Evolutionary conservation across 2,797 vertebrate species (phyloP), one percentile per base, ranked within the genome.

Genomic region (Clarias pachynema): DNA sequence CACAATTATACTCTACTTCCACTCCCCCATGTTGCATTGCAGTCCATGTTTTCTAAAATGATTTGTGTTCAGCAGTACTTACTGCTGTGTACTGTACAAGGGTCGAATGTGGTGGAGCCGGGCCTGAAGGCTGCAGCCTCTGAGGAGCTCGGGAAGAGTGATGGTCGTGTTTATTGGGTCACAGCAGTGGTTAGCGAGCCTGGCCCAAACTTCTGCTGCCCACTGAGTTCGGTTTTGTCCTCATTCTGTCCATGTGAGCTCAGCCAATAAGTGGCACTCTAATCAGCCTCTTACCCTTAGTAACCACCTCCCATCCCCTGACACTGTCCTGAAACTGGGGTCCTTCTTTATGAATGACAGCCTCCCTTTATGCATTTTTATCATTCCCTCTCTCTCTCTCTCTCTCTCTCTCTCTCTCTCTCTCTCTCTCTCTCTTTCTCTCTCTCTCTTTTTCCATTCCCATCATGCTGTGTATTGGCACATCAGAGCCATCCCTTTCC

Each of bases 391-490:
- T 60, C 24, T 69, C 63, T 84, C 20, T 37, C 83, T 77, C 44
- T 74, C 49, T 74, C 49, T 26, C 44, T 53, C 44, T 73, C 72
- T 74, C 49, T 62, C 65, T 34, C 65, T 68, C 16, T 34, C 31
- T 68, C 49, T 91, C 89, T 85, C 49, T 74, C 49, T 26, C 44
- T 53, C 44, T 73, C 72, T 74, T n/a, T 62, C 65, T 34, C 65
- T 68, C 16, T 34, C 31, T 68, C 60, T 91, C 89, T 85, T 88
- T 92, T 90, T 91, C 89, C 89, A 86, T 82, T 24, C 57, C 31
- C 81, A 82, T 72, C 63, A 83, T 65, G 68, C 84, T 91, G 93
- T 91, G 89, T 89, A 91, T 93, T 94, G 92, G 92, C 93, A 94
- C 89, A 91, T 90, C 31, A 84, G 80, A 87, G 88, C 89, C 88